Base-by-base conservation (phyloP, 30 jellyfish, hydroid and myxozoan genomes). In the Rhopilema esculentum region DNA sequence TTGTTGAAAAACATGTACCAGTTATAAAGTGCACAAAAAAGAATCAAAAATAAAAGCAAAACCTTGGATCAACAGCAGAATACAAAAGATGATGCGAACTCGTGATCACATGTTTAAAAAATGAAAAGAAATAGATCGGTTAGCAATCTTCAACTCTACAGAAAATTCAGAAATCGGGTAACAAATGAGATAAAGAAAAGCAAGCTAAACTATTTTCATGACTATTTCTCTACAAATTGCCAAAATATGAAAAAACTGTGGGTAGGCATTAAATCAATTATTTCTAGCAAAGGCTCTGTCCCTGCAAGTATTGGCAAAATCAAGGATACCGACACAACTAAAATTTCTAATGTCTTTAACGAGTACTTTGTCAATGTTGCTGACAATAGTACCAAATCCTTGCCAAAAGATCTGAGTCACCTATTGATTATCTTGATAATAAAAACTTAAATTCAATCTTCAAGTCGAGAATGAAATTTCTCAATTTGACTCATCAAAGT, bases 341-440 rank as follows among this genome's bases (percentile, higher is more conserved):
- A n/a, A n/a, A n/a, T n/a, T n/a, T n/a, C n/a, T n/a, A n/a, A n/a
- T n/a, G n/a, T n/a, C n/a, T n/a, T n/a, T n/a, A n/a, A n/a, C n/a
- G n/a, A n/a, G n/a, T n/a, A n/a, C n/a, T n/a, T n/a, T n/a, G n/a
- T 69, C 28, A 66, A 77, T 49, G 86, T 87, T 72, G 87, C 73
- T 16, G 86, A 78, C 29, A 31, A 62, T 19, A 79, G 52, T 27
- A 77, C 88, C 48, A 77, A 77, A 76, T 72, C 83, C 20, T 51
- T 86, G 69, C 21, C 33, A 24, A 18, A 84, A 32, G 32, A 52
- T 50, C 86, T 26, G 61, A 64, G 30, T 64, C 86, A 22, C 75
- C 85, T 53, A 28, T 32, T 64, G 79, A 76, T 23, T 86, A 51
- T 28, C 76, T 74, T 26, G n/a, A n/a, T n/a, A n/a, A n/a, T n/a